Base-by-base conservation (phyloP, 1,140 invertebrate genomes). In the Lasioglossum albipes region DNA sequence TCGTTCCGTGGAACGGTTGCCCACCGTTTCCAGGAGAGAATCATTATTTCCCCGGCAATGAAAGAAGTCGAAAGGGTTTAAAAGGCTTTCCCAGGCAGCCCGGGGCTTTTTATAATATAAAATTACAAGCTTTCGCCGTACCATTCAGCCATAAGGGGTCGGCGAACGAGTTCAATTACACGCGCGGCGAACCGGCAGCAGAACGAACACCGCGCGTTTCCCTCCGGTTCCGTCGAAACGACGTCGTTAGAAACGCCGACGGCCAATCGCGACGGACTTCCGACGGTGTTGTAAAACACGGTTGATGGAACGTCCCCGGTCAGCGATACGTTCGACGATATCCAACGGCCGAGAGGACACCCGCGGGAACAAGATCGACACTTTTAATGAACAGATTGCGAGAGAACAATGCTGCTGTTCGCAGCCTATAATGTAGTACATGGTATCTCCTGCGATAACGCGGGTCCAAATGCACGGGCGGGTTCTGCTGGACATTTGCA, bases 351-450 rank as follows among this genome's bases (percentile, higher is more conserved):
- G 64, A 69, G 81, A 68, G 71, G 83, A 80, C 75, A 62, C 81
- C 73, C 68, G 61, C 62, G 73, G 75, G 72, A 79, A 41, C 74
- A 65, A 70, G 82, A 76, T 82, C 72, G 82, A 75, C 54, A 62
- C 41, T 67, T 75, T 82, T 81, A 82, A 86, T 66, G 75, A 83
- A 85, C 68, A 69, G 42, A 62, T 41, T 71, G 18, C 64, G 62
- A 72, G 62, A 20, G 67, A 66, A 75, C 76, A 59, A 59, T 36
- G 45, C 27, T 27, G 42, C 42, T 75, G 75, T 84, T 84, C 71
- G 82, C 83, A 67, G 54, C 59, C 65, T 68, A 76, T 75, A n/a
- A n/a, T n/a, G n/a, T n/a, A n/a, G n/a, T 75, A 75, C 41, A 13
- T 70, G n/a, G 18, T 61, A 41, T 54, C 61, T 52, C 70, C 65